Evolutionary conservation across 2,888 invertebrate genomes (phyloP).

Genomic region (Gymnoscelis rufifasciata): DNA sequence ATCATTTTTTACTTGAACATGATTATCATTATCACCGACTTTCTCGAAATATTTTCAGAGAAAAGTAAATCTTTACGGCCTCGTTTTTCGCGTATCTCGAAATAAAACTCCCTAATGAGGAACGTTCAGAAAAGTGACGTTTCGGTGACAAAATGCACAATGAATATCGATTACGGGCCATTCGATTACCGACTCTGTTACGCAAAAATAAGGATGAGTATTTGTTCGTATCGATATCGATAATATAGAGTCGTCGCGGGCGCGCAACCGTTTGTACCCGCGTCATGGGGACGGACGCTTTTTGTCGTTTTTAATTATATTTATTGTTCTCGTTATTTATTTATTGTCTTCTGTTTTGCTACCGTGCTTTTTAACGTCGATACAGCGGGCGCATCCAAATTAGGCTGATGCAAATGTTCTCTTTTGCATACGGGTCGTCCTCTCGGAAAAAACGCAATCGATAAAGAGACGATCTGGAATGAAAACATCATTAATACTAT

Average conservation of each 20-base stretch:
- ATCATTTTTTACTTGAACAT: background rate
- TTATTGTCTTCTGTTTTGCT: slow-evolving; percentile 72
- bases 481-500: slow-evolving; percentile 67
- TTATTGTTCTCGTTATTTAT: slow-evolving; percentile 76
- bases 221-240: slow-evolving; percentile 38
- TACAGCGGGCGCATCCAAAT: slow-evolving; percentile 72
- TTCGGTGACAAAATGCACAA: slow-evolving; percentile 69
- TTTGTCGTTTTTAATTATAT: slow-evolving; percentile 77
- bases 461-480: slow-evolving; percentile 49
- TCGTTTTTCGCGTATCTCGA: slow-evolving; percentile 1
- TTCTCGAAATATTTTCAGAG: background rate
- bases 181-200: slow-evolving; percentile 39
- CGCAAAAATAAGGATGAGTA: slow-evolving; percentile 35
- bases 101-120: slow-evolving; percentile 67
- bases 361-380: slow-evolving; percentile 74
- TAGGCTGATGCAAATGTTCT: slow-evolving; percentile 68
- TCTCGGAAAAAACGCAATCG: slow-evolving; percentile 48
- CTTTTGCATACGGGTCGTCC: slow-evolving; percentile 57
- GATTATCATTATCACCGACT: background rate
- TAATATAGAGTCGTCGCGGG: slow-evolving; percentile 69
- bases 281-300: slow-evolving; percentile 71
- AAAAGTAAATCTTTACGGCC: slow-evolving; percentile 1
- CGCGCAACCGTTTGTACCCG: slow-evolving; percentile 65
- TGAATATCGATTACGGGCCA: slow-evolving; percentile 36
- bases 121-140: slow-evolving; percentile 59